Conservation (phyloP, 2,888 invertebrate genomes). For the Platerodrilus igneus region DNA sequence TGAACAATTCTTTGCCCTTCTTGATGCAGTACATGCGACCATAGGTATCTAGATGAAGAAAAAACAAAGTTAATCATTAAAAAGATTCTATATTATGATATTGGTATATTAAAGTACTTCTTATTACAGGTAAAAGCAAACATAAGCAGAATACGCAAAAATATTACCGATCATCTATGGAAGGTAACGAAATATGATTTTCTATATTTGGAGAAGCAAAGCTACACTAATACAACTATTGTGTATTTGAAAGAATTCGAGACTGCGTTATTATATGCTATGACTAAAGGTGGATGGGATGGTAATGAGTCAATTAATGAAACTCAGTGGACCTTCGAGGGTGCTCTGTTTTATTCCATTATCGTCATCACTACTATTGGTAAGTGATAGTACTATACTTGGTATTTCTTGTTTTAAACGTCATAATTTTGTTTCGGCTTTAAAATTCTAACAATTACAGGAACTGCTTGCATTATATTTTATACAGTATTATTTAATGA, state of each 20-base stretch:
- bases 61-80: no score
- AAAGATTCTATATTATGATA: no score
- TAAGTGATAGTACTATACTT: slow-evolving; percentile 51
- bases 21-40: background rate
- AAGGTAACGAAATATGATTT: slow-evolving; percentile 58
- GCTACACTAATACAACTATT: slow-evolving; percentile 74
- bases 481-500: no score
- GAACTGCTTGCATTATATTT: no score
- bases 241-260: slow-evolving; percentile 59
- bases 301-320: slow-evolving; percentile 58
- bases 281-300: slow-evolving; percentile 88
- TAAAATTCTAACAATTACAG: no score
- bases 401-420: no score
- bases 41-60: no score
- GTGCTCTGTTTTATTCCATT: slow-evolving; percentile 90
- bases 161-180: slow-evolving; percentile 79
- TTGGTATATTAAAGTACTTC: no score
- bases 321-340: slow-evolving; percentile 80
- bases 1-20: background rate
- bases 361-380: slow-evolving; percentile 95
- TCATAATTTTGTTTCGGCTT: no score
- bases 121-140: slow-evolving; percentile 73
- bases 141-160: slow-evolving; percentile 65
- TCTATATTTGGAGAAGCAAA: slow-evolving; percentile 66
- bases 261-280: slow-evolving; percentile 69